Base-by-base conservation (phyloP, 2,888 invertebrate genomes). In the Pycnomerus fuliginosus region DNA sequence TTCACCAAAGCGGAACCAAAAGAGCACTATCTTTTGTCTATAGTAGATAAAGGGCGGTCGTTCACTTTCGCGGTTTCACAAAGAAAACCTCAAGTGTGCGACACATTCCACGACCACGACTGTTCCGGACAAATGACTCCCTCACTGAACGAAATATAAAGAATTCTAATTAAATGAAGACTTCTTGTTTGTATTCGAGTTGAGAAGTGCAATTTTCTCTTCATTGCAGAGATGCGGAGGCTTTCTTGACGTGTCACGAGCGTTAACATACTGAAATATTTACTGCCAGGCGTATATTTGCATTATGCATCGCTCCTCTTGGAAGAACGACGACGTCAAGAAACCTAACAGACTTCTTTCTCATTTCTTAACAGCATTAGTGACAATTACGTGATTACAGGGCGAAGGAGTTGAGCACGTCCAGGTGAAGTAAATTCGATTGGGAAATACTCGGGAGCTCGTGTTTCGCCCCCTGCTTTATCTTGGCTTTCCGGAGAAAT, bases 101-200 rank as follows among this genome's bases (percentile, higher is more conserved):
- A 41, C 41, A 41, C 41, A 41, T 41, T 34, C 29, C 27, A 33
- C 3, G n/a, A n/a, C 32, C 16, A 36, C 42, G 29, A 33, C 33
- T 12, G 33, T 32, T 40, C 33, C 35, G 43, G 23, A 44, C 45
- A 45, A 45, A 45, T 45, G 36, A 32, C 24, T 32, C 36, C 41
- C 32, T 36, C 32, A 36, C 36, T 28, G 36, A 46, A 41, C 23
- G 31, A 41, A 46, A 36, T 33, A 36, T 36, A 41, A 41, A 46
- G 46, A 46, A 46, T 46, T 46, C 46, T 41, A 46, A 46, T 46
- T 46, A 46, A 46, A 41, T 46, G 38, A 41, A 46, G 46, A 32
- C 41, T 27, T 40, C 40, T 32, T 34, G 40, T 45, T 45, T 35
- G 34, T 45, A 45, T 45, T 45, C 40, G 4, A 11, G 28, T 12